Conservation (phyloP, 1,140 invertebrate genomes). For the Sweltsa coloradensis region DNA sequence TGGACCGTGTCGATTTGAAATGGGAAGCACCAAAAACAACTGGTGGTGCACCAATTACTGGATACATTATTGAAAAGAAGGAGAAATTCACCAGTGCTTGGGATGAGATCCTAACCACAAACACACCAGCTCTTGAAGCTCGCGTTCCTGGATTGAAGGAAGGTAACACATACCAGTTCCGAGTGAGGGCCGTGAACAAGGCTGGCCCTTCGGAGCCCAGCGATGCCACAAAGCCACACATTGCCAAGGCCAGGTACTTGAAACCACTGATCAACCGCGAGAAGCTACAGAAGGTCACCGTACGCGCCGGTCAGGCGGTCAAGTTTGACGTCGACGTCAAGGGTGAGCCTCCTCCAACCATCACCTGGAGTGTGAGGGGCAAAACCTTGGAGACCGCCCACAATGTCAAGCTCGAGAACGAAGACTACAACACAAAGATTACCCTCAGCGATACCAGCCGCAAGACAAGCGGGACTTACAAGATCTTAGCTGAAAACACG, state of each 20-base stretch:
- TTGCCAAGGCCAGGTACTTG: slow-evolving; percentile 80
- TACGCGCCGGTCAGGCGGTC: slow-evolving; percentile 81
- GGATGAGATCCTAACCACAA: slow-evolving; percentile 76
- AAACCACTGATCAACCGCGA: slow-evolving; percentile 86
- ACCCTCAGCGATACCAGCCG: slow-evolving; percentile 66
- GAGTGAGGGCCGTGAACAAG: slow-evolving; percentile 86
- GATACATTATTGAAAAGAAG: slow-evolving; percentile 95
- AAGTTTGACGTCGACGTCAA: slow-evolving; percentile 89
- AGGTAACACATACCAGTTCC: slow-evolving; percentile 87
- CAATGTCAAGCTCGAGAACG: slow-evolving; percentile 70
- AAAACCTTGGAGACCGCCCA: slow-evolving; percentile 45
- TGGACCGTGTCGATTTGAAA: slow-evolving; percentile 82
- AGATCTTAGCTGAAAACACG: slow-evolving; percentile 79
- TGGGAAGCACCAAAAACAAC: slow-evolving; percentile 84
- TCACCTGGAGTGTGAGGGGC: slow-evolving; percentile 74
- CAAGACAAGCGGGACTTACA: slow-evolving; percentile 82
- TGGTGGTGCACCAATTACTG: slow-evolving; percentile 88
- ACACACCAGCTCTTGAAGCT: slow-evolving; percentile 67
- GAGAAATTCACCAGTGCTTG: slow-evolving; percentile 79
- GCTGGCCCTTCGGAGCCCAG: slow-evolving; percentile 84
- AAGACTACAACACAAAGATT: slow-evolving; percentile 86
- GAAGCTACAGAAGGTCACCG: slow-evolving; percentile 76
- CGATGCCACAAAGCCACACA: slow-evolving; percentile 74
- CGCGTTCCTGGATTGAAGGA: slow-evolving; percentile 78
- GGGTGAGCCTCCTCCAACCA: slow-evolving; percentile 88